These are phyloP conservation scores for Drosophila borborema DNA, from an alignment of 2,888 invertebrate genomes.

Conservation along the genomic window DNA sequence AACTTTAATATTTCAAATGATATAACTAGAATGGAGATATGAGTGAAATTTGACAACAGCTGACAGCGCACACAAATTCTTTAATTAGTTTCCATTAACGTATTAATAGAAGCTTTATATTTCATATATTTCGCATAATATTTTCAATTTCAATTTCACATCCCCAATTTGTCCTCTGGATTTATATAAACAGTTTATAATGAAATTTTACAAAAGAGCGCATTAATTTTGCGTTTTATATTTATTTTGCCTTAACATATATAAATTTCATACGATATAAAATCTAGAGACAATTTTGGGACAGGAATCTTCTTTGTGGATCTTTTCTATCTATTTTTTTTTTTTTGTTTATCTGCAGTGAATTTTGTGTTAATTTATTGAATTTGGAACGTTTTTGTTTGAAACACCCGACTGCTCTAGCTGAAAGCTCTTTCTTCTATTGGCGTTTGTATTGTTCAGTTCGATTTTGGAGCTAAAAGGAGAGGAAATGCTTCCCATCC, in stretches of 20 bases:
- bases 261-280: neutral
- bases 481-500: neutral
- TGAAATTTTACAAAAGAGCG: slow-evolving; percentile 6
- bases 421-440: neutral
- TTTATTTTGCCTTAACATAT: neutral
- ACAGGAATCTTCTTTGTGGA: neutral
- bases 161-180: too few relatives aligned
- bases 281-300: slow-evolving; percentile 1
- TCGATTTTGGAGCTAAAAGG: neutral
- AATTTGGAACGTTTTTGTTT: neutral
- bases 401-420: neutral
- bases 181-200: neutral
- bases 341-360: neutral
- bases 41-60: slow-evolving; percentile 3
- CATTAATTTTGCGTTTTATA: neutral
- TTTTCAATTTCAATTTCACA: too few relatives aligned
- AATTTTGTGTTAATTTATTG: slow-evolving; percentile 6
- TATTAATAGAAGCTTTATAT: too few relatives aligned
- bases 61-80: too few relatives aligned
- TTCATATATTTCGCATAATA: too few relatives aligned
- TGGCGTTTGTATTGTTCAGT: neutral
- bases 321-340: neutral
- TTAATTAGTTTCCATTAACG: too few relatives aligned
- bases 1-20: neutral
- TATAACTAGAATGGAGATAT: too few relatives aligned